A percentile compares a stretch with the other conserved stretches of the same genome.
Evolutionary conservation across 2,113 vertebrate genomes (phyloP).

Genomic region (Vanacampus margaritifer): DNA sequence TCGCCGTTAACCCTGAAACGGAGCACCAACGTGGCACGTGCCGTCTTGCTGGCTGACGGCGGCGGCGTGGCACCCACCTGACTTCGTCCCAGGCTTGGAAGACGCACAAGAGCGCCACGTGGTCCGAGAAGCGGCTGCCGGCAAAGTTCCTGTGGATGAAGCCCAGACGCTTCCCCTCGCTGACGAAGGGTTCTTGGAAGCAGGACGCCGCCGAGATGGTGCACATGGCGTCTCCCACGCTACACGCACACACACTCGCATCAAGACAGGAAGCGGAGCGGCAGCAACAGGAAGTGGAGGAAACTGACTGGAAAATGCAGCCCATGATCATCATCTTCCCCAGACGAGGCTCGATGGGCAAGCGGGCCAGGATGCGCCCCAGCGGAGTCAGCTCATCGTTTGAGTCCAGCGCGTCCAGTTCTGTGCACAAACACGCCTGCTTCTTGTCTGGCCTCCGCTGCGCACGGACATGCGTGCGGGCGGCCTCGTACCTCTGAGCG

Average conservation of each 20-base stretch:
- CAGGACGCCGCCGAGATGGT: constrained; percentile 92
- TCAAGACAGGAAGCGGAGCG: not conserved
- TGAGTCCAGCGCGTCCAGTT: constrained; percentile 88
- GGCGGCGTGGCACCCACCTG: constrained; percentile 67
- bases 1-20: constrained; percentile 85
- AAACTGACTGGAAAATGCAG: constrained; percentile 90
- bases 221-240: constrained; percentile 91
- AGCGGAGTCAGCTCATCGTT: constrained; percentile 94
- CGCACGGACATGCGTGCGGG: not conserved
- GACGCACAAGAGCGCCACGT: constrained; percentile 88
- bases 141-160: constrained; percentile 92
- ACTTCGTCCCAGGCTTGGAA: constrained; percentile 97
- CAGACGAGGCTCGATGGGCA: constrained; percentile 92
- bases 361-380: constrained; percentile 87
- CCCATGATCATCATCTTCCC: constrained; percentile 99
- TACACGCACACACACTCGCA: constrained; percentile 46
- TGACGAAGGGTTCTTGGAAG: constrained; percentile 93
- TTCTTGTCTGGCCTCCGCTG: not conserved
- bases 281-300: not conserved
- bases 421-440: not conserved
- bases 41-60: not conserved
- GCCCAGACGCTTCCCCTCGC: constrained; percentile 87
- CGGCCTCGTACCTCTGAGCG: constrained; percentile 65
- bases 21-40: not conserved
- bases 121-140: constrained; percentile 88